Evolutionary conservation across 2,888 invertebrate species (phyloP).

Genomic region (Bruchidius siliquastri): DNA sequence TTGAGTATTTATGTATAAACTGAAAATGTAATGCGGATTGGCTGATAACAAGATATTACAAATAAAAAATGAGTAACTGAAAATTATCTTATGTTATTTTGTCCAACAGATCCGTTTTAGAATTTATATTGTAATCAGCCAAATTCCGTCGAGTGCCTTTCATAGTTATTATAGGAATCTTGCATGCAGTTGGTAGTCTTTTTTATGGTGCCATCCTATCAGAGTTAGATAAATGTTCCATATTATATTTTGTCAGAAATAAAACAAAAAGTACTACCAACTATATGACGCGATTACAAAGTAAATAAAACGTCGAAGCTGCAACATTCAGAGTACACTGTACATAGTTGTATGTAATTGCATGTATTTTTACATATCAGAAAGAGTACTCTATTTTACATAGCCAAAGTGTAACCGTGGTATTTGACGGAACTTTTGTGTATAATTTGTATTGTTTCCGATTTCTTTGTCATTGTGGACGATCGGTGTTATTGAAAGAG

Average conservation of each 20-base stretch:
- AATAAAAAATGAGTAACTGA: too few relatives aligned
- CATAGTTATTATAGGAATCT: not conserved
- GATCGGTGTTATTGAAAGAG: not conserved
- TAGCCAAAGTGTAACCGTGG: conserved; percentile 22
- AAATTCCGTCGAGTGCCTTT: not conserved
- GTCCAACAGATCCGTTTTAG: not conserved
- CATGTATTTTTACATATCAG: conserved; percentile 42
- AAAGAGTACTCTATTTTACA: conserved; percentile 30
- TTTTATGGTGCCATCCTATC: not conserved
- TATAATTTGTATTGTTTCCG: not conserved
- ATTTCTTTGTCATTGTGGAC: not conserved
- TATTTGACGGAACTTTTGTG: conserved; percentile 3
- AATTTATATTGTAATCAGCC: not conserved
- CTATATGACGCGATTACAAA: conserved; percentile 10
- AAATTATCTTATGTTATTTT: too few relatives aligned
- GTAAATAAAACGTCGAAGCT: conserved; percentile 10
- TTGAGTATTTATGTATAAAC: conserved; percentile 24
- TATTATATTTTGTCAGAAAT: conserved; percentile 10
- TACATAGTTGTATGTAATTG: conserved; percentile 34
- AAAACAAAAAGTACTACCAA: not conserved
- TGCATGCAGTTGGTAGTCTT: not conserved
- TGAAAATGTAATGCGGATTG: conserved; percentile 7
- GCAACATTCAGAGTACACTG: conserved; percentile 10
- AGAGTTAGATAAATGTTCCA: not conserved
- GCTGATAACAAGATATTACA: conserved; percentile 12